These are phyloP conservation scores for Umimayanthus kanabou DNA, from an alignment of 92 coral and sea anemone species.

Conservation along the genomic window DNA sequence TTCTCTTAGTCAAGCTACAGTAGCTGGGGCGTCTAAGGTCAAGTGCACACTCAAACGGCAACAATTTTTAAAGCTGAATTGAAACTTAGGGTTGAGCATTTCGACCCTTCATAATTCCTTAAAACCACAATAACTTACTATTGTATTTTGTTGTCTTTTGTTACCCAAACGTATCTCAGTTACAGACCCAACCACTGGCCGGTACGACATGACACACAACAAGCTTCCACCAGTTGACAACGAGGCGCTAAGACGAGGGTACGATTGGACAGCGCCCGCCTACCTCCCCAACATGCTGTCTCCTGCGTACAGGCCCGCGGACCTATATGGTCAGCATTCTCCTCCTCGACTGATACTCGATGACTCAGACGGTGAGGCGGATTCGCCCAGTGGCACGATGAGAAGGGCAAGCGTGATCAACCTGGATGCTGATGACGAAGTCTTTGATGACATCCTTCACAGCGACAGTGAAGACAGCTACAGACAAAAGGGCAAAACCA, in stretches of 20 bases:
- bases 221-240: conserved; percentile 48
- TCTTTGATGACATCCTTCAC: conserved; percentile 68
- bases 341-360: conserved; percentile 83
- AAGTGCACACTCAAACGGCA: no score
- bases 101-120: no score
- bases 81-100: no score
- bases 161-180: background rate
- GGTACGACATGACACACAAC: conserved; percentile 52
- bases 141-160: no score
- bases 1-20: no score
- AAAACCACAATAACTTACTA: no score
- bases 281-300: conserved; percentile 70
- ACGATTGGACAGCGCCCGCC: conserved; percentile 70
- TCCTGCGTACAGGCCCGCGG: conserved; percentile 72
- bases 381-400: background rate
- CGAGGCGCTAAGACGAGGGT: conserved; percentile 56
- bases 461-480: conserved; percentile 72
- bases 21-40: no score
- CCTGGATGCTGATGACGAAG: conserved; percentile 71
- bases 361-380: conserved; percentile 60
- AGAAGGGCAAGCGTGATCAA: conserved; percentile 66
- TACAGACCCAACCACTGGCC: conserved; percentile 28
- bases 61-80: no score
- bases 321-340: conserved; percentile 63
- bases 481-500: conserved; percentile 39